Evolutionary conservation across 2,797 vertebrate genomes (phyloP).

Genomic region (Sebastes diaconus): DNA sequence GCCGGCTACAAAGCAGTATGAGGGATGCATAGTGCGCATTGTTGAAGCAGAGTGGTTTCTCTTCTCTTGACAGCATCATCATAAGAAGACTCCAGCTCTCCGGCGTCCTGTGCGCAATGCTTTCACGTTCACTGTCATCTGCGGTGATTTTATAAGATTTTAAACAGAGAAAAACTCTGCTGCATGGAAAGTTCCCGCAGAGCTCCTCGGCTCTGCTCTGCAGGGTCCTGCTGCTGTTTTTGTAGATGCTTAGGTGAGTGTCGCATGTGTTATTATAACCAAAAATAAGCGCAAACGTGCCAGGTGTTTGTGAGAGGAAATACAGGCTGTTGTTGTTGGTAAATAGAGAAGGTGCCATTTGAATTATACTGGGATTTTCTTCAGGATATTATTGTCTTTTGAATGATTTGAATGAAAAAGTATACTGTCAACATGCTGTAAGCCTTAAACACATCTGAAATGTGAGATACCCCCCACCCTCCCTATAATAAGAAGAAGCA

Average conservation of each 20-base stretch:
- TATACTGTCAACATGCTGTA: not conserved
- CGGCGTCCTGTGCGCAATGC: not conserved
- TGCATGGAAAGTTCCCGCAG: slow-evolving; percentile 64
- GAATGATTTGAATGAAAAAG: not conserved
- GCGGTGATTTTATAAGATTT: not conserved
- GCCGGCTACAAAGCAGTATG: slow-evolving; percentile 60
- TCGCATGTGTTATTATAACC: slow-evolving; percentile 16
- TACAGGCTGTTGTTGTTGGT: not conserved
- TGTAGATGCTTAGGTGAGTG: slow-evolving; percentile 75
- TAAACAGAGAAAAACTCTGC: slow-evolving; percentile 1
- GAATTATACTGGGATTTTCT: not conserved
- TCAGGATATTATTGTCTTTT: not conserved
- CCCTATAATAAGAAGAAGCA: not conserved
- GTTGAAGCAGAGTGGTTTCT: slow-evolving; percentile 22
- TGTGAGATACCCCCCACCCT: not conserved
- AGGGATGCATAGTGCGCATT: slow-evolving; percentile 45
- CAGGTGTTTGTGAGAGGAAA: not conserved
- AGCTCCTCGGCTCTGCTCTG: slow-evolving; percentile 45
- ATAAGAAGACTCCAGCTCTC: not conserved
- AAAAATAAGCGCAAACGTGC: not conserved
- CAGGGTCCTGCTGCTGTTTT: slow-evolving; percentile 52
- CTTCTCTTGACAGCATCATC: not conserved
- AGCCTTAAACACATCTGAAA: not conserved
- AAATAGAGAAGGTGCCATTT: not conserved
- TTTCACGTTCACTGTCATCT: not conserved